A percentile compares a stretch with the other conserved stretches of the same genome.
phyloP scores from a whole-genome alignment of 2,113 vertebrate species.

The Toxostoma redivivum region DNA sequence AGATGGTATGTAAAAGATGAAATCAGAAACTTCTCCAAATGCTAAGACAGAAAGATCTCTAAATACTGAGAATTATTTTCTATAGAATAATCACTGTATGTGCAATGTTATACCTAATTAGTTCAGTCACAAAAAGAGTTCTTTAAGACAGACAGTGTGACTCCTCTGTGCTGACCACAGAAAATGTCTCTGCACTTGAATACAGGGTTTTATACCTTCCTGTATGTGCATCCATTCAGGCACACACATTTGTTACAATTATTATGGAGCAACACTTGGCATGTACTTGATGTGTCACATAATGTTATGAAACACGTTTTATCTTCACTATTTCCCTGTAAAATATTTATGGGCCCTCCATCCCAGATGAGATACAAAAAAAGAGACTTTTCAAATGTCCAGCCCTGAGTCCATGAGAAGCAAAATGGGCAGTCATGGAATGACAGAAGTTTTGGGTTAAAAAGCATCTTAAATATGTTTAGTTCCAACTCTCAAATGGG shows the following conservation, averaged over 20 bases:
- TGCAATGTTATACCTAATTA: not conserved
- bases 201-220: not conserved
- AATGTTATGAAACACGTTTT: not conserved
- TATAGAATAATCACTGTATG: not conserved
- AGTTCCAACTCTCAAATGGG: not conserved
- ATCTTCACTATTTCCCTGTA: not conserved
- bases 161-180: not conserved
- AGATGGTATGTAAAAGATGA: not conserved
- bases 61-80: not conserved
- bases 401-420: not conserved
- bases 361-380: not conserved
- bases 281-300: too few relatives aligned
- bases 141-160: not conserved
- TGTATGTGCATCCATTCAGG: not conserved
- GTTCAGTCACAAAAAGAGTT: not conserved
- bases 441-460: not conserved
- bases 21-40: not conserved
- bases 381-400: not conserved
- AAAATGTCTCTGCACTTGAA: not conserved
- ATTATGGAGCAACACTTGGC: not conserved
- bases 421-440: not conserved
- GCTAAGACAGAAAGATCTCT: not conserved
- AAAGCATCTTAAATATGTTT: not conserved
- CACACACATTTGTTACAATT: not conserved
- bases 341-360: not conserved